Evolutionary conservation across 2,888 invertebrate species (phyloP), one percentile per base, ranked within the genome.

Genomic region (Lacanobia wlatinum): DNA sequence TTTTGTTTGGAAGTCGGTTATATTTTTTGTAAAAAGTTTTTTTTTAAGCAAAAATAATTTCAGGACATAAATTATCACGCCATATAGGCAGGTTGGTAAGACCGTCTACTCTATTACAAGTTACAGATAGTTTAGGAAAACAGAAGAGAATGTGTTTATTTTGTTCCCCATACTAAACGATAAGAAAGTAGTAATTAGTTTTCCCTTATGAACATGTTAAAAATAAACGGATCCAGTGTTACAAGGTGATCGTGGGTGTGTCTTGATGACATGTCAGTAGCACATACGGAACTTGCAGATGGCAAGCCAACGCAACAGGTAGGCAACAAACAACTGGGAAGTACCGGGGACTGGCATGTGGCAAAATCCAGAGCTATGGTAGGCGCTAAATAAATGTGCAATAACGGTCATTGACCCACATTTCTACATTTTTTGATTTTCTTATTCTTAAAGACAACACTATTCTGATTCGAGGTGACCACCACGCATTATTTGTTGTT

Each of bases 221-320:
- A 88, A 88, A 88, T 88, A 87, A 87, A 84, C 78, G 70, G 75
- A 72, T 82, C 70, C 71, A 82, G 84, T 84, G 82, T 85, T 87
- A 86, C 91, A 91, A 92, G 90, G 91, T 89, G 87, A 89, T 78
- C 86, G 68, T 82, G 85, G 87, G 88, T 88, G 87, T 90, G 84
- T 83, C 85, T 77, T 74, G 74, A 80, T 85, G 86, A 87, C 86
- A 86, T 70, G 85, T 81, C 50, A 48, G 18, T 34, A 28, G 12
- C 67, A 75, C 83, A 84, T 61, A 87, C 84, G 63, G 78, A n/a
- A 12, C n/a, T 48, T 18, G 21, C 55, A 68, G 34, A 46, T 12
- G 75, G 40, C 68, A 16, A 78, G 76, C 76, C 53, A 63, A 69
- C 34, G 43, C 52, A 21, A 73, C 59, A 53, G n/a, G 43, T 52